phyloP scores from a whole-genome alignment of 2,113 vertebrate species.

The Atrichornis clamosus region DNA sequence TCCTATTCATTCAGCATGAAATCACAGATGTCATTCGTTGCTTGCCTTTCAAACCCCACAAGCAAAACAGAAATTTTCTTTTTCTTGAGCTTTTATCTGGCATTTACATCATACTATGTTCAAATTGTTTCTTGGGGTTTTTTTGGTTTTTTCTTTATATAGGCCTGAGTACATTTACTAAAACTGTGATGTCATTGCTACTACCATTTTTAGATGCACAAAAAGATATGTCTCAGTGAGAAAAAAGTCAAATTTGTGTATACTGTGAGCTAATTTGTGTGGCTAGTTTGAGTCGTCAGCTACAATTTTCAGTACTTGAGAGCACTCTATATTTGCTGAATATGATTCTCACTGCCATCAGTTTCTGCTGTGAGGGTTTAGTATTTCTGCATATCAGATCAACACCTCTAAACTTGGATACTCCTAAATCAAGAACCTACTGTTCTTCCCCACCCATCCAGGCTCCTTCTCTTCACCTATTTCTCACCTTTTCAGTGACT shows the following conservation, averaged over 20 bases:
- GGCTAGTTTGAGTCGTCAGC: not conserved
- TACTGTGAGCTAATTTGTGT: not conserved
- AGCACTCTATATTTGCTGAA: not conserved
- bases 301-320: not conserved
- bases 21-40: not conserved
- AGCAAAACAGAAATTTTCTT: not conserved
- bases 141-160: not conserved
- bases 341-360: not conserved
- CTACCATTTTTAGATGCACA: not conserved
- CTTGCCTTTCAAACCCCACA: not conserved
- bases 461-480: not conserved
- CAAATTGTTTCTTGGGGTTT: not conserved
- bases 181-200: not conserved
- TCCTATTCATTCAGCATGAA: not conserved
- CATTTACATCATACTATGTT: not conserved
- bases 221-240: not conserved
- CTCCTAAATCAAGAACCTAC: not conserved
- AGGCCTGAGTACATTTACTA: not conserved
- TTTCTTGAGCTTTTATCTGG: not conserved
- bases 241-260: not conserved
- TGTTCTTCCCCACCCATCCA: not conserved
- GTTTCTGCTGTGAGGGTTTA: not conserved
- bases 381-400: not conserved
- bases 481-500: not conserved
- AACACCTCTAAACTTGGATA: not conserved